Conservation (phyloP, 2,888 invertebrate genomes). For the Brachyopa scutellaris region DNA sequence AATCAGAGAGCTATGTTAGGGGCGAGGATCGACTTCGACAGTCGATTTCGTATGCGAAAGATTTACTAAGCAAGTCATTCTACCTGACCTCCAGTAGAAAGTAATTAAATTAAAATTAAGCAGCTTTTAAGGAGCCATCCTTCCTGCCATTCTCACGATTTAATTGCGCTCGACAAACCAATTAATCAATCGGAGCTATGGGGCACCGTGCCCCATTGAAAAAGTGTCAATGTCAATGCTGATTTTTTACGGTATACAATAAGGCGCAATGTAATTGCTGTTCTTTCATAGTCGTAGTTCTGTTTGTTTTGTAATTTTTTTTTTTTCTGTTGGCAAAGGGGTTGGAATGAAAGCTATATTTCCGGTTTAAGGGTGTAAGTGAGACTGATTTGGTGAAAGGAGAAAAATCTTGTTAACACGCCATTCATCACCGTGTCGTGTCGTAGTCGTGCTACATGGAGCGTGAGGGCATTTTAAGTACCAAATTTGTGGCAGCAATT, state of each 20-base stretch:
- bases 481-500: slow-evolving; percentile 75
- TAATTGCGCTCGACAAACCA: slow-evolving; percentile 60
- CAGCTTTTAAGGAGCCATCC: slow-evolving; percentile 48
- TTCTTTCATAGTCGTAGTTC: not conserved
- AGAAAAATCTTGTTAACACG: slow-evolving; percentile 82
- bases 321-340: slow-evolving; percentile 14
- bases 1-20: slow-evolving; percentile 41
- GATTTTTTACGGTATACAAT: slow-evolving; percentile 63
- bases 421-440: slow-evolving; percentile 79
- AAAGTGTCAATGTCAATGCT: slow-evolving; percentile 67
- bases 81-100: slow-evolving; percentile 16
- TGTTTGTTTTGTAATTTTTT: no score
- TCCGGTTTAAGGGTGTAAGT: not conserved
- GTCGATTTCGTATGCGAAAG: not conserved
- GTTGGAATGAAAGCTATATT: slow-evolving; percentile 19
- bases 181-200: no score
- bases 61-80: slow-evolving; percentile 18
- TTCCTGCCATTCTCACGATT: slow-evolving; percentile 3
- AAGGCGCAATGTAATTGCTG: slow-evolving; percentile 24
- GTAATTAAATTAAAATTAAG: slow-evolving; percentile 67
- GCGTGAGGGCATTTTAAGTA: slow-evolving; percentile 75
- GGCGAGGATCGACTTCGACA: slow-evolving; percentile 3
- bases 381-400: slow-evolving; percentile 61
- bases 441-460: slow-evolving; percentile 44
- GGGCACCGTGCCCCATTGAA: slow-evolving; percentile 1